These are phyloP conservation scores for Balaeniceps rex DNA, from an alignment of 2,113 vertebrate species.

Conservation along the genomic window DNA sequence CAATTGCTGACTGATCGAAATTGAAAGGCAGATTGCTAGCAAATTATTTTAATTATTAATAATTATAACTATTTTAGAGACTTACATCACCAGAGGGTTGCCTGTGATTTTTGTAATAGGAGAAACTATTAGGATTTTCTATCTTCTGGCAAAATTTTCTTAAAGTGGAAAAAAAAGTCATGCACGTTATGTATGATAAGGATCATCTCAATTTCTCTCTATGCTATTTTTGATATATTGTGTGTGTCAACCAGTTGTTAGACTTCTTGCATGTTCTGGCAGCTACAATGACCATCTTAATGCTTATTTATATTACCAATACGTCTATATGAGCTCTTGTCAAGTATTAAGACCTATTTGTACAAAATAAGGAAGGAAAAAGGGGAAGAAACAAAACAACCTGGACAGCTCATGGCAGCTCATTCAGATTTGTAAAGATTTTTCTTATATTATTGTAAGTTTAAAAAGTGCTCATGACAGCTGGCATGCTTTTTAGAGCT, in stretches of 20 bases:
- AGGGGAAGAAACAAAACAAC: not conserved
- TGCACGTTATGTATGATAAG: not conserved
- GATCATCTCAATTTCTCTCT: not conserved
- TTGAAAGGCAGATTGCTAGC: not conserved
- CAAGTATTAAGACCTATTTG: not conserved
- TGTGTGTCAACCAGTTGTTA: not conserved
- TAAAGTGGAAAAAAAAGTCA: not conserved
- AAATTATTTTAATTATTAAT: slow-evolving; percentile 11
- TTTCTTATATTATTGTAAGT: not conserved
- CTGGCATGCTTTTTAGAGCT: not conserved
- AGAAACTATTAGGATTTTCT: not conserved
- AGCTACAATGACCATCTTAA: not conserved
- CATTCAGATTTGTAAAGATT: not conserved
- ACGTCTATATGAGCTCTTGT: not conserved
- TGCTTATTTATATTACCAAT: not conserved
- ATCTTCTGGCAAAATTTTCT: not conserved
- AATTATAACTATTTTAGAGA: slow-evolving; percentile 2
- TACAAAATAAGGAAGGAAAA: not conserved
- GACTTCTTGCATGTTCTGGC: not conserved
- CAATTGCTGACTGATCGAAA: not conserved
- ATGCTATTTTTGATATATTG: not conserved
- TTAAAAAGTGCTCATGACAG: not conserved
- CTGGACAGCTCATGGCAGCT: not conserved
- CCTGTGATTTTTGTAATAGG: not conserved
- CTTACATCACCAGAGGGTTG: not conserved